Evolutionary conservation across 2,797 vertebrate genomes (phyloP).

Genomic region (Clarias laeviceps): DNA sequence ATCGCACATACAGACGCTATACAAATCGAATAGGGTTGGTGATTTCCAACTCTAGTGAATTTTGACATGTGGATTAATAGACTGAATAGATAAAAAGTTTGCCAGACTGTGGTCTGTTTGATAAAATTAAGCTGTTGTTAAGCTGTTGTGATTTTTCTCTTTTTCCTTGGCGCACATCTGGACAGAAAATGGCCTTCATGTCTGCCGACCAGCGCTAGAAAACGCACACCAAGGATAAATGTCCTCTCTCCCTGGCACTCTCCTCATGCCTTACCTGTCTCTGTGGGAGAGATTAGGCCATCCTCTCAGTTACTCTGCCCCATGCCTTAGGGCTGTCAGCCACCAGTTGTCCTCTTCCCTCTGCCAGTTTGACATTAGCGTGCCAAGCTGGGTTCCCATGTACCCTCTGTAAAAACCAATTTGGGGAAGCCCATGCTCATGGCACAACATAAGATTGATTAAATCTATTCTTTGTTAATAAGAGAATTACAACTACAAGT

Average conservation of each 20-base stretch:
- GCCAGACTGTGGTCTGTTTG: neutral
- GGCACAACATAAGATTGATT: neutral
- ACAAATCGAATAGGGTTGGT: too few relatives aligned
- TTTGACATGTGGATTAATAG: neutral
- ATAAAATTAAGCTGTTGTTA: neutral
- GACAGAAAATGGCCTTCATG: neutral
- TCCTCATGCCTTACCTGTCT: neutral
- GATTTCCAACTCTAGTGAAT: neutral
- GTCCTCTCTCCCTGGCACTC: conserved; percentile 4
- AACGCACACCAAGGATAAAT: neutral
- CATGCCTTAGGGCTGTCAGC: neutral
- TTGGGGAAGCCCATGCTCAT: neutral
- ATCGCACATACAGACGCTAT: too few relatives aligned
- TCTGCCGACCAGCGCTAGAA: neutral
- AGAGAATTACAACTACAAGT: neutral
- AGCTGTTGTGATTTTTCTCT: neutral
- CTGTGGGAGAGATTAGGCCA: neutral
- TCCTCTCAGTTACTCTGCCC: conserved; percentile 21
- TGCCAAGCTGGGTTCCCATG: conserved; percentile 26
- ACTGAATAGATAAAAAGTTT: too few relatives aligned
- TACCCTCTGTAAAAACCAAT: conserved; percentile 31
- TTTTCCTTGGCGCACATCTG: neutral
- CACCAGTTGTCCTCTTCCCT: conserved; percentile 31
- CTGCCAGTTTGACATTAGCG: conserved; percentile 2
- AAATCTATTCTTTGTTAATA: neutral